Evolutionary conservation across 1,140 invertebrate species (phyloP), one percentile per base, ranked within the genome.

Genomic region (Papilio xuthus): DNA sequence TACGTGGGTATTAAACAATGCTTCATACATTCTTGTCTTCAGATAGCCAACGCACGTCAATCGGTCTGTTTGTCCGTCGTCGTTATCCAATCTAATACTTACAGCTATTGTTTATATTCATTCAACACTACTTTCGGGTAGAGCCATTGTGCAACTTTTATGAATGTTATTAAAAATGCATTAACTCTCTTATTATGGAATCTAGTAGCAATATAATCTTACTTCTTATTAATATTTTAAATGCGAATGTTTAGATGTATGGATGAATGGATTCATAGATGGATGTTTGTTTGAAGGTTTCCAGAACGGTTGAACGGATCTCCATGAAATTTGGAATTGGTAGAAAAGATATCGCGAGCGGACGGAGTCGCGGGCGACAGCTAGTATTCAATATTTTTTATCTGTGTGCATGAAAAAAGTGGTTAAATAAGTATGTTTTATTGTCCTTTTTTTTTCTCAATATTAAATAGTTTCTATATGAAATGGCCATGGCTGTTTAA

Each of bases 91-190:
- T 47, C 20, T 73, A 73, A 47, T 47, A 71, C 41, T 4, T 47
- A 73, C n/a, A 47, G 12, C 42, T 73, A 73, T 73, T 73, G 42
- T 73, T 73, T 44, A 23, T 73, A 73, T 73, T 73, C 71, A 73
- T 73, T 73, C 37, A 73, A 41, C 71, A 73, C 41, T 73, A 23
- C 71, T 73, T 73, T 44, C 37, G 71, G 71, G 12, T 26, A 26
- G 8, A 47, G 41, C 71, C 42, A 73, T 73, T 73, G 71, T 73
- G 42, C 42, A 44, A 47, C 13, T 71, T 73, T 0, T 42, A 47
- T 73, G 71, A 50, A 73, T 47, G 42, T 18, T 73, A 26, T 23
- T 73, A 15, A 47, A 23, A 72, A 44, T 73, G 41, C 42, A 70
- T 70, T 41, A 37, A 20, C 20, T 47, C 13, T 23, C 71, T 50